Evolutionary conservation across 2,888 invertebrate species (phyloP).

Genomic region (Oscheius myriophilus): DNA sequence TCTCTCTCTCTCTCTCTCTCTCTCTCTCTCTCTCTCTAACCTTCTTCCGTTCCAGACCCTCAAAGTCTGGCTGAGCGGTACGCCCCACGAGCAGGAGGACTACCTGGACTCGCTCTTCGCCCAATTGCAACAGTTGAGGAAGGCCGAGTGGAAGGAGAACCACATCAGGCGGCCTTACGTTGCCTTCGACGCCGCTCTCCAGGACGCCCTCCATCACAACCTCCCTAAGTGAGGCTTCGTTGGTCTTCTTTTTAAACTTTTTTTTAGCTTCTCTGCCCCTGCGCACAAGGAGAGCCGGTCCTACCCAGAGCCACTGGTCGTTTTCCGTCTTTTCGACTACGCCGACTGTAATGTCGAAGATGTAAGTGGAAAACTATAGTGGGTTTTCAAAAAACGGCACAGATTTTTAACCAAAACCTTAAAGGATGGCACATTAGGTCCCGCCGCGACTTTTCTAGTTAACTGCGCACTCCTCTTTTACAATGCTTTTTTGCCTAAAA

Average conservation of each 20-base stretch:
- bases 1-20: not conserved
- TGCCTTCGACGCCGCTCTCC: conserved; percentile 91
- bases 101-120: conserved; percentile 97
- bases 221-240: conserved; percentile 75
- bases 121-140: conserved; percentile 84
- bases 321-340: conserved; percentile 94
- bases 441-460: no score
- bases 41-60: conserved; percentile 7
- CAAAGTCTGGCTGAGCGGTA: conserved; percentile 22
- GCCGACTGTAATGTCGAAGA: conserved; percentile 91
- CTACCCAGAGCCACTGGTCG: conserved; percentile 93
- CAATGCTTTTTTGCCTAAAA: no score
- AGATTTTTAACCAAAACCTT: no score
- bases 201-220: conserved; percentile 94
- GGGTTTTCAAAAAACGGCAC: no score
- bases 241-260: not conserved
- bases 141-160: conserved; percentile 83
- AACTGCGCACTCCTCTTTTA: no score
- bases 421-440: no score
- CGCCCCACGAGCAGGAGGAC: conserved; percentile 86
- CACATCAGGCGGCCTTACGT: conserved; percentile 83
- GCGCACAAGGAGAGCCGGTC: conserved; percentile 88
- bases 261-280: conserved; percentile 83
- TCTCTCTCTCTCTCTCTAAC: not conserved
- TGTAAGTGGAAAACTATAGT: no score